Percentiles rank a stretch among this genome's conserved stretches.
Conservation (phyloP, 1,140 invertebrate species). For the Cepaea nemoralis region DNA sequence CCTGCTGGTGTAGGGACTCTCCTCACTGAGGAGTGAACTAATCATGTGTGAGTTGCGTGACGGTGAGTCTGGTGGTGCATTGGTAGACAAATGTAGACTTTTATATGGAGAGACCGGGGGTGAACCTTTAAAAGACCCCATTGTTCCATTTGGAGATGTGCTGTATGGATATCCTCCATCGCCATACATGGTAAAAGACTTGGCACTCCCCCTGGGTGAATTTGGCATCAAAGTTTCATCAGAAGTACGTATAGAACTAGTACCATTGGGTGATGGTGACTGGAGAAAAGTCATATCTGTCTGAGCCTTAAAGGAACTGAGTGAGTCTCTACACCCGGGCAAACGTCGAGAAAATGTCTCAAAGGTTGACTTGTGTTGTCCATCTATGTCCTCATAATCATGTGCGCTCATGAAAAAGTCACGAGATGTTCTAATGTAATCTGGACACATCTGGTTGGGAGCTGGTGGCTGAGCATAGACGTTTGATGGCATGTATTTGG, state of each 20-base stretch:
- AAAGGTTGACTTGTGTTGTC: slow-evolving; percentile 41
- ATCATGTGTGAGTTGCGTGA: slow-evolving; percentile 29
- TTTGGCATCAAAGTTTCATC: slow-evolving; percentile 48
- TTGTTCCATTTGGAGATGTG: slow-evolving; percentile 42
- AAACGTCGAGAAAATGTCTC: slow-evolving; percentile 40
- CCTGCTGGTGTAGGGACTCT: slow-evolving; percentile 37
- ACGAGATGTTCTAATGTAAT: slow-evolving; percentile 47
- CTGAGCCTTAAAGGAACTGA: slow-evolving; percentile 47
- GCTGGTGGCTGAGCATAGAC: slow-evolving; percentile 57
- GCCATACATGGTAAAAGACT: slow-evolving; percentile 42
- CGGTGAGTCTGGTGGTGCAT: slow-evolving; percentile 42
- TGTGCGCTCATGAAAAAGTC: slow-evolving; percentile 53
- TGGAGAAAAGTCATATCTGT: slow-evolving; percentile 47
- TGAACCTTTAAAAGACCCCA: slow-evolving; percentile 47
- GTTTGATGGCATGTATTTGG: slow-evolving; percentile 53
- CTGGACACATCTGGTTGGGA: slow-evolving; percentile 48
- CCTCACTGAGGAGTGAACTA: slow-evolving; percentile 34
- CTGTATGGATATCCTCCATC: slow-evolving; percentile 42
- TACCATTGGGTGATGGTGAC: slow-evolving; percentile 40
- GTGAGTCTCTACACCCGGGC: slow-evolving; percentile 45
- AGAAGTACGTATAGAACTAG: slow-evolving; percentile 45
- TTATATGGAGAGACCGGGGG: slow-evolving; percentile 47
- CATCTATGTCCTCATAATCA: slow-evolving; percentile 60
- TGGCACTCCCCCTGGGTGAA: slow-evolving; percentile 46
- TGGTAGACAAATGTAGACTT: slow-evolving; percentile 42